Evolutionary conservation across 2,888 invertebrate genomes (phyloP).

Genomic region (Lasioglossum morio): DNA sequence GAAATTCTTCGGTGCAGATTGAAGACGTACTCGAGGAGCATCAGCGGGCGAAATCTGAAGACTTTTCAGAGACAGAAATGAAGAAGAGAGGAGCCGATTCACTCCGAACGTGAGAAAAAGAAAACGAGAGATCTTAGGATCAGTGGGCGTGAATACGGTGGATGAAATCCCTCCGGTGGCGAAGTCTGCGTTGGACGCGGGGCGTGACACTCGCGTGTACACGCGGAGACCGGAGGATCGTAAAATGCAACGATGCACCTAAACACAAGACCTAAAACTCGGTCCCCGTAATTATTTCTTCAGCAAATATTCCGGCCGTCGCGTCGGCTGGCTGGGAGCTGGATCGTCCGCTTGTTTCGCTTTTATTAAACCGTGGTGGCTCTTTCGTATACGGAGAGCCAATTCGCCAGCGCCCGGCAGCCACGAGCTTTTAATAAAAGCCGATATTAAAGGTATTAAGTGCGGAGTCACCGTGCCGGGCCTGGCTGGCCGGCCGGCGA

Average conservation of each 20-base stretch:
- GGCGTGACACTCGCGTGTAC: background rate
- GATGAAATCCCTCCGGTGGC: background rate
- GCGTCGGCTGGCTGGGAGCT: constrained; percentile 42
- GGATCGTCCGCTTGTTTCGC: constrained; percentile 65
- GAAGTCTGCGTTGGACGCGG: background rate
- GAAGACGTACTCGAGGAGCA: background rate
- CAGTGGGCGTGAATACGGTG: background rate
- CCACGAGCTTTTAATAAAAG: constrained; percentile 72
- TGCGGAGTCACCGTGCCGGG: constrained; percentile 61
- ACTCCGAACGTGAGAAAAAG: background rate
- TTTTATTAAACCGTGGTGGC: constrained; percentile 66
- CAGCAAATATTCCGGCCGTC: constrained; percentile 69
- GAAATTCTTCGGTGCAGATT: background rate
- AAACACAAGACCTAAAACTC: background rate
- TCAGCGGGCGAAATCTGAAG: background rate
- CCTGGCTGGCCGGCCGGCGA: constrained; percentile 2
- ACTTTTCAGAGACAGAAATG: background rate
- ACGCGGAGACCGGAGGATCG: background rate
- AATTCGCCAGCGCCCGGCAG: background rate
- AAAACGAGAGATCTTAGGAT: background rate
- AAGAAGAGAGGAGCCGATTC: background rate
- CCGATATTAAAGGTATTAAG: constrained; percentile 76
- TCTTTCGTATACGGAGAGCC: constrained; percentile 31
- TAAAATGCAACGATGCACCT: constrained; percentile 11
- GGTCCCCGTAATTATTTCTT: constrained; percentile 69